Evolutionary conservation across 1,140 invertebrate genomes (phyloP).

Genomic region (Tetramorium alpestre): DNA sequence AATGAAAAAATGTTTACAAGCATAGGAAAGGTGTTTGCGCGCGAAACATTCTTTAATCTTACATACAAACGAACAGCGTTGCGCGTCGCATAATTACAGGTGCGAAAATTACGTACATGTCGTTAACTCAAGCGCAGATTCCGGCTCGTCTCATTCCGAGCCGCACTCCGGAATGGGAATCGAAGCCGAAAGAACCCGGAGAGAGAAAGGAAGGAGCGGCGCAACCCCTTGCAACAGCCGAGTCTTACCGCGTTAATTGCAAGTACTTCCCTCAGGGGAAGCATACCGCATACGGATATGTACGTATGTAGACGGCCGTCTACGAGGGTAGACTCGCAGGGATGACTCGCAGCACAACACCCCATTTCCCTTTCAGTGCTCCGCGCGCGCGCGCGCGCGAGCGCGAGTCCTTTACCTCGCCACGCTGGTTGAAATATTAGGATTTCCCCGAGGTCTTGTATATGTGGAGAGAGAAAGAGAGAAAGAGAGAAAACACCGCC

Average conservation of each 20-base stretch:
- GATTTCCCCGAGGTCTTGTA: conserved; percentile 70
- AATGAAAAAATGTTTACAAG: neutral
- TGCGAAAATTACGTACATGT: neutral
- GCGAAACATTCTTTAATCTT: neutral
- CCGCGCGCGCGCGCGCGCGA: conserved; percentile 52
- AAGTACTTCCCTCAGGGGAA: conserved; percentile 76
- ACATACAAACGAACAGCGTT: conserved; percentile 1
- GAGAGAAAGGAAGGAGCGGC: neutral
- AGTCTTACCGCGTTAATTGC: conserved; percentile 79
- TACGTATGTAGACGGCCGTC: conserved; percentile 57
- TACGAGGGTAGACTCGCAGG: conserved; percentile 62
- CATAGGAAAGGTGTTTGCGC: conserved; percentile 30
- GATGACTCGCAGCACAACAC: conserved; percentile 67
- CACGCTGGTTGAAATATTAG: conserved; percentile 78
- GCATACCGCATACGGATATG: conserved; percentile 69
- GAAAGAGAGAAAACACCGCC: conserved; percentile 20
- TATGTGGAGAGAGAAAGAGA: conserved; percentile 3
- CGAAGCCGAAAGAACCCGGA: neutral
- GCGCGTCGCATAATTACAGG: neutral
- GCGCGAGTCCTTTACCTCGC: conserved; percentile 72
- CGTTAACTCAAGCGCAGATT: neutral
- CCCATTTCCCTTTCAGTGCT: conserved; percentile 76
- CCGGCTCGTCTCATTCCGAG: neutral
- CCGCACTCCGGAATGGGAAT: neutral
- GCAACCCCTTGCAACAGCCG: conserved; percentile 62